Base-by-base conservation (phyloP, 2,113 vertebrate species). In the Lonchura striata region DNA sequence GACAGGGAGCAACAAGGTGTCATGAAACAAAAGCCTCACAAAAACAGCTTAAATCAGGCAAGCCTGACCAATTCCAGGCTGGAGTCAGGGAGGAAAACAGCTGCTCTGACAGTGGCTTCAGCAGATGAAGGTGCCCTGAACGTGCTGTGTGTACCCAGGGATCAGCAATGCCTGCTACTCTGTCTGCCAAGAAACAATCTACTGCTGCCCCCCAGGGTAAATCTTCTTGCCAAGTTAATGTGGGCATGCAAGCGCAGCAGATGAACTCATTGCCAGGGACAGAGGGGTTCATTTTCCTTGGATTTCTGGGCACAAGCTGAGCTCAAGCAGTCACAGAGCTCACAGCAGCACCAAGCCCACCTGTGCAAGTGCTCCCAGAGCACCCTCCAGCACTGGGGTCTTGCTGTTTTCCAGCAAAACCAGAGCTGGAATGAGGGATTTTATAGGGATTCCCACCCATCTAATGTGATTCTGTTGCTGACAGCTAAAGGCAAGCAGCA, bases 121-220 rank as follows among this genome's bases (percentile, higher is more conserved):
- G 41, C 30, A 75, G 30, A 25, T 0, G 17, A 39, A 77, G 35
- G 47, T n/a, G 35, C 65, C 7, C 15, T 10, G 9, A 1, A 42
- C 41, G 69, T 1, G 0, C 28, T 61, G 19, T 3, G 28, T 39
- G 35, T 4, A 35, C 3, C 1, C 0, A 80, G 46, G 41, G 52
- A 64, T 0, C 3, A 3, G 71, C 42, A 52, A 33, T 6, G 2
- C 9, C 3, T 15, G 37, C n/a, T 17, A 3, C 65, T 24, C 35
- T 21, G 2, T 13, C 42, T 31, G 46, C 61, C 28, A 3, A 0
- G 10, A 17, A 11, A 14, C n/a, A 37, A 7, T 17, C 2, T 22
- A 18, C 47, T 19, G 39, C 10, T 88, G 70, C 44, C 42, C 57
- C 52, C 59, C 65, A 35, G 19, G 25, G 37, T 19, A 44, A 68